A percentile compares a stretch with the other conserved stretches of the same genome.
Conservation (phyloP, 2,113 vertebrate genomes). For the Neogobius melanostomus region DNA sequence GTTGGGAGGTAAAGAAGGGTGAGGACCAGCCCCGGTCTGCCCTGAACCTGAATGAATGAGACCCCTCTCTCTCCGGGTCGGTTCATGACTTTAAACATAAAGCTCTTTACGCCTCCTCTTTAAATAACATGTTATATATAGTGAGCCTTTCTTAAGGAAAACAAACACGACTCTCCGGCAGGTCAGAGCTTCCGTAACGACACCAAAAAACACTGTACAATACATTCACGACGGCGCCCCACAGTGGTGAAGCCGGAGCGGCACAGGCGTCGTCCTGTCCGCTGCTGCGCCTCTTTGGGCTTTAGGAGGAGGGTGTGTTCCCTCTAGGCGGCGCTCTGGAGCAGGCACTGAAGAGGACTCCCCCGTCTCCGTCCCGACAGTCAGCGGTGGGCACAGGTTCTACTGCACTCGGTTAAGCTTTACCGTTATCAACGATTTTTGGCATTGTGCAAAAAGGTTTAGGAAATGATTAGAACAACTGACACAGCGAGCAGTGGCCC, state of each 20-base stretch:
- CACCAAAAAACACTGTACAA: slow-evolving; percentile 5
- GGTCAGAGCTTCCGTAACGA: background rate
- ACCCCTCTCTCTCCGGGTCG: no score
- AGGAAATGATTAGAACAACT: no score
- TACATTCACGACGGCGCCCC: slow-evolving; percentile 54
- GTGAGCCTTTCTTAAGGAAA: no score
- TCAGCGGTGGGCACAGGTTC: slow-evolving; percentile 25
- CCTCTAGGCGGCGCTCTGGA: slow-evolving; percentile 8
- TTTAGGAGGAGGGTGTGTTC: background rate
- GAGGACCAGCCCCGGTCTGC: no score
- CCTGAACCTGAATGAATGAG: no score
- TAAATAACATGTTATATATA: no score
- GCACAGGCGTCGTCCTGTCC: background rate
- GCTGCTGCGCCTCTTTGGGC: slow-evolving; percentile 4
- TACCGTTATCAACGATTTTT: slow-evolving; percentile 53
- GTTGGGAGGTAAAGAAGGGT: no score
- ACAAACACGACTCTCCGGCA: background rate
- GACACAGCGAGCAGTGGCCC: background rate
- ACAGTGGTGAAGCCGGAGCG: slow-evolving; percentile 15
- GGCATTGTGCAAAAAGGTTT: slow-evolving; percentile 69
- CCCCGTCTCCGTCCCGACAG: background rate
- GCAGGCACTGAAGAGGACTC: slow-evolving; percentile 54
- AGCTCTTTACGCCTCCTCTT: no score
- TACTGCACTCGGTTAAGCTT: slow-evolving; percentile 41
- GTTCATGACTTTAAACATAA: no score